These are phyloP conservation scores for Baryphthengus martii DNA, from an alignment of 2,113 vertebrate genomes.

Conservation along the genomic window DNA sequence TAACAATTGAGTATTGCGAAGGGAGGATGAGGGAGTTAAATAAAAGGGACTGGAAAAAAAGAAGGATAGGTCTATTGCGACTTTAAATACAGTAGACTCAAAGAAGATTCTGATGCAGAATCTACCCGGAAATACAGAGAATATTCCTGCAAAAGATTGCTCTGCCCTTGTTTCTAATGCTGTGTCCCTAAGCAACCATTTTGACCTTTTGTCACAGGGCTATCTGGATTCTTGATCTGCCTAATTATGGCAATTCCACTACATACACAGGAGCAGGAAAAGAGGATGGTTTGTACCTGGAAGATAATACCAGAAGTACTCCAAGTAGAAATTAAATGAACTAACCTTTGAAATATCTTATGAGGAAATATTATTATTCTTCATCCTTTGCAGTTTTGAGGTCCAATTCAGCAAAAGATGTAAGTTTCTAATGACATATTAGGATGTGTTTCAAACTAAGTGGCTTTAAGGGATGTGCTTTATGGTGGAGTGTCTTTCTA, in stretches of 20 bases:
- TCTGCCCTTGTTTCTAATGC: not conserved
- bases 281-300: not conserved
- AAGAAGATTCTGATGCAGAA: not conserved
- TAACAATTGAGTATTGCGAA: not conserved
- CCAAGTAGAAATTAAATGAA: not conserved
- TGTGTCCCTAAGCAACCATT: not conserved
- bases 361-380: not conserved
- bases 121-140: not conserved
- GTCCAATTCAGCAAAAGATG: not conserved
- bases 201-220: not conserved
- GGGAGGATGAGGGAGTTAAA: not conserved
- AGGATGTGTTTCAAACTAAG: not conserved
- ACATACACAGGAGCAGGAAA: not conserved
- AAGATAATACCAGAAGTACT: not conserved
- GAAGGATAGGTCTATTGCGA: not conserved
- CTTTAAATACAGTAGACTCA: not conserved
- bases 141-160: not conserved
- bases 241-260: not conserved
- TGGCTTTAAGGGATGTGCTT: not conserved
- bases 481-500: not conserved
- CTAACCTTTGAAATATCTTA: not conserved
- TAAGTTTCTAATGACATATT: not conserved
- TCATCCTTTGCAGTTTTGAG: not conserved
- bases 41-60: not conserved
- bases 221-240: not conserved